Percentiles rank a stretch among this genome's conserved stretches.
phyloP scores from a whole-genome alignment of 1,140 invertebrate genomes.

The Tachypleus tridentatus region DNA sequence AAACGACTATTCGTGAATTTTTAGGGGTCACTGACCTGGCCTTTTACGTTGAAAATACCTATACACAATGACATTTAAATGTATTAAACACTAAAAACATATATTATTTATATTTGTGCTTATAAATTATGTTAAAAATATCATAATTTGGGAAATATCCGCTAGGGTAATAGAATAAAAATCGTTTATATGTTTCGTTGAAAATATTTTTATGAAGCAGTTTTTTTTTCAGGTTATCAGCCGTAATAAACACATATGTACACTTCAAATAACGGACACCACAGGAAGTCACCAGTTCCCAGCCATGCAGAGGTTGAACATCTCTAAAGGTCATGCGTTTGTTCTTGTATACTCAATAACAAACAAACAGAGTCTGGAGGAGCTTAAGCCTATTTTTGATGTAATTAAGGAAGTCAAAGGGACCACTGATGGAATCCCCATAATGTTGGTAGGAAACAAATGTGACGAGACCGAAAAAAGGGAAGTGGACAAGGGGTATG shows the following conservation, averaged over 20 bases:
- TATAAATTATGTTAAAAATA: no score
- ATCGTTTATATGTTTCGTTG: no score
- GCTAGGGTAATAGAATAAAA: no score
- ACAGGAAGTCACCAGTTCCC: constrained; percentile 98
- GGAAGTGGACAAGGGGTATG: constrained; percentile 63
- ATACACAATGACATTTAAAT: no score
- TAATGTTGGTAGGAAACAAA: constrained; percentile 92
- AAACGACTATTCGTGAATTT: no score
- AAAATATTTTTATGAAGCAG: no score
- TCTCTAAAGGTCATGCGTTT: constrained; percentile 91
- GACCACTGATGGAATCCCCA: constrained; percentile 68
- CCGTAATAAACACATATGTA: constrained; percentile 99
- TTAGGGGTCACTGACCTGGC: no score
- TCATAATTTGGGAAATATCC: no score
- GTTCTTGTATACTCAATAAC: constrained; percentile 85
- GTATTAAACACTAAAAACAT: no score
- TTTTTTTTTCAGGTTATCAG: constrained; percentile 70
- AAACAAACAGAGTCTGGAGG: constrained; percentile 87
- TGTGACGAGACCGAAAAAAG: constrained; percentile 83
- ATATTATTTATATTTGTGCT: no score
- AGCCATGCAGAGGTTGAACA: constrained; percentile 96
- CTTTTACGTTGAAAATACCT: no score
- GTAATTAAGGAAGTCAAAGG: constrained; percentile 62
- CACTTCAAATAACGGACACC: constrained; percentile 97
- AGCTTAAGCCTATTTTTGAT: constrained; percentile 88